Evolutionary conservation across 2,113 vertebrate genomes (phyloP).

Genomic region (Fulmarus glacialis): DNA sequence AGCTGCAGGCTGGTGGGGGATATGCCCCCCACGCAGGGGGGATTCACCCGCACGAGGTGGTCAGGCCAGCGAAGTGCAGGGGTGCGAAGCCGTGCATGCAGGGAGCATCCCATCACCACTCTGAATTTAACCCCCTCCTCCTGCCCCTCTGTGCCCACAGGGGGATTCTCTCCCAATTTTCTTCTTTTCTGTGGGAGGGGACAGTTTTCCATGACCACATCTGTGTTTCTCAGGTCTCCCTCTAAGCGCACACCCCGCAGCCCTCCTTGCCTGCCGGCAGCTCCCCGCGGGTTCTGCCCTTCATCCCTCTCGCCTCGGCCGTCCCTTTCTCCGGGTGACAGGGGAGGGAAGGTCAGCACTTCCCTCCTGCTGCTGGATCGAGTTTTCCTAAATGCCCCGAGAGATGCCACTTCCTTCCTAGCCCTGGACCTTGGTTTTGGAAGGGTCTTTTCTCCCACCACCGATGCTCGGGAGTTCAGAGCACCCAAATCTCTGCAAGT

Average conservation of each 20-base stretch:
- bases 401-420: not conserved
- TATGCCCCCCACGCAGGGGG: not conserved
- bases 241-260: not conserved
- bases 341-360: not conserved
- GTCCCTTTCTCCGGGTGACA: not conserved
- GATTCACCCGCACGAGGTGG: too few species aligned
- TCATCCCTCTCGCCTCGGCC: not conserved
- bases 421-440: not conserved
- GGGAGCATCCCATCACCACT: not conserved
- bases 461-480: not conserved
- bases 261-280: not conserved
- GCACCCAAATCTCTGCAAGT: not conserved
- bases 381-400: not conserved
- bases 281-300: not conserved
- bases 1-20: not conserved
- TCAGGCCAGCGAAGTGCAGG: not conserved
- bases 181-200: not conserved
- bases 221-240: not conserved
- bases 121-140: not conserved
- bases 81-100: not conserved
- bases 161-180: not conserved
- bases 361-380: not conserved
- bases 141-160: not conserved
- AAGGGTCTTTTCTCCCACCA: not conserved
- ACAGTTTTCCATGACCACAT: not conserved